A percentile compares a stretch with the other conserved stretches of the same genome.
These are phyloP conservation scores for Drosophila recens DNA, from an alignment of 2,888 invertebrate species.

Conservation along the genomic window DNA sequence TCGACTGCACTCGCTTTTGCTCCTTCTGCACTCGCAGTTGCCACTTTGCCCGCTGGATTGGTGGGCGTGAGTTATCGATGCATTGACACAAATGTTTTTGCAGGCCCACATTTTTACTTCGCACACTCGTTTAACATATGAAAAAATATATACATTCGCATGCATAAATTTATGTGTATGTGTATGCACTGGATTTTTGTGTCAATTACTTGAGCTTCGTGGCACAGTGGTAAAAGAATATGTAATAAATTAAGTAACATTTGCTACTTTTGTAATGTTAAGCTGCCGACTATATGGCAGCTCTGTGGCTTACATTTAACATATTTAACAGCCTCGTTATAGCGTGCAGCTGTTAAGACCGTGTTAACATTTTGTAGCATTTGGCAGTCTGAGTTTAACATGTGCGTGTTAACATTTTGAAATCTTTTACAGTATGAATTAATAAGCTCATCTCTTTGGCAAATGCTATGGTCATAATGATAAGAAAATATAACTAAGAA, in stretches of 20 bases:
- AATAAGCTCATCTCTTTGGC: too few species aligned
- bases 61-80: conserved; percentile 65
- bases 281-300: background rate
- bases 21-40: conserved; percentile 5
- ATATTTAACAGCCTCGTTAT: background rate
- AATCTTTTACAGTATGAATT: too few species aligned
- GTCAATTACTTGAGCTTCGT: conserved; percentile 52
- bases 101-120: conserved; percentile 35
- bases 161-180: background rate
- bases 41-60: conserved; percentile 22
- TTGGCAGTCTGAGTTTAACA: background rate
- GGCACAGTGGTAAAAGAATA: conserved; percentile 30
- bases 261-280: background rate
- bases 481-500: too few species aligned
- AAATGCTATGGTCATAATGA: too few species aligned
- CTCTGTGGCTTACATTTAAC: background rate
- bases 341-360: too few species aligned
- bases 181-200: conserved; percentile 44
- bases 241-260: background rate
- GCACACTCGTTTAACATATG: conserved; percentile 13
- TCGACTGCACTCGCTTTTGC: conserved; percentile 44
- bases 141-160: conserved; percentile 7
- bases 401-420: background rate
- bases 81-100: conserved; percentile 66
- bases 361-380: background rate